Conservation (phyloP, 30 jellyfish, hydroid and myxozoan species). For the Thelohanellus kitauei region DNA sequence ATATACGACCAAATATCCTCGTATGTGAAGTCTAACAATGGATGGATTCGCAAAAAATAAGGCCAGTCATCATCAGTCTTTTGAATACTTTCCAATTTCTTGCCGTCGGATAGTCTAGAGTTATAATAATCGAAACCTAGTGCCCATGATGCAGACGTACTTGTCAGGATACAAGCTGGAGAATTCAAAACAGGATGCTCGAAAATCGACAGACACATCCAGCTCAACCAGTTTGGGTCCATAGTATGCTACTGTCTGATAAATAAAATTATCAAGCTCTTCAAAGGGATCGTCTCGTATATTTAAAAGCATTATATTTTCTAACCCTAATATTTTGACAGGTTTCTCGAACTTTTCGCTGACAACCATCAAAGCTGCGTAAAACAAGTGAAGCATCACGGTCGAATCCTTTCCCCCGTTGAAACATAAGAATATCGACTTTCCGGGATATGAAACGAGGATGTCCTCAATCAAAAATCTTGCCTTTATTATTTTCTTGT, state of each 20-base stretch:
- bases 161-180: too few species aligned
- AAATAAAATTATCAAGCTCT: conserved; percentile 33
- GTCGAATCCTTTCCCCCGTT: conserved; percentile 94
- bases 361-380: conserved; percentile 26
- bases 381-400: conserved; percentile 31
- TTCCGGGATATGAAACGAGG: too few species aligned
- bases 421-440: too few species aligned
- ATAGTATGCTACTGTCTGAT: conserved; percentile 10
- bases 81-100: too few species aligned
- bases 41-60: conserved; percentile 33
- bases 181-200: too few species aligned
- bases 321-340: too few species aligned
- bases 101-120: too few species aligned
- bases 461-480: too few species aligned
- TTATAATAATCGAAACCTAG: too few species aligned
- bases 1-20: conserved; percentile 53
- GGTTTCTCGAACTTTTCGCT: conserved; percentile 16
- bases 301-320: too few species aligned
- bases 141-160: conserved; percentile 78
- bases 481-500: too few species aligned
- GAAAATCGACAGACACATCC: conserved; percentile 20
- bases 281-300: conserved; percentile 34
- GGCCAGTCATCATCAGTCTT: conserved; percentile 75
- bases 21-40: conserved; percentile 65
- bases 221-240: conserved; percentile 21